Evolutionary conservation across 2,797 vertebrate species (phyloP), one percentile per base, ranked within the genome.

Genomic region (Bovichtus variegatus): DNA sequence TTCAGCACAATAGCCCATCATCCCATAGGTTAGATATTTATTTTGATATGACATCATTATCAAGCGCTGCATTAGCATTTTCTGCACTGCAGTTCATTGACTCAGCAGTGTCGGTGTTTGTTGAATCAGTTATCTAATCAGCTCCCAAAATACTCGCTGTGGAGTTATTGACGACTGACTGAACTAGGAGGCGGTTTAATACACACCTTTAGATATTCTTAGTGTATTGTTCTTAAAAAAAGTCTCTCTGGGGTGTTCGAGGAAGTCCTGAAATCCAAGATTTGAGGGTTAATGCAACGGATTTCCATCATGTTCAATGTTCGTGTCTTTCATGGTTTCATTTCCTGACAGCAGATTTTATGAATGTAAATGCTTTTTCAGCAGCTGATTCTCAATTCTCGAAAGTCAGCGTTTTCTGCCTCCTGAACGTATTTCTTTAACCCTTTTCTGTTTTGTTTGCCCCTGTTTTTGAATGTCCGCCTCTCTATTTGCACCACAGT

Each of bases 71-170:
- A 57, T 81, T 83, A 36, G 27, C 60, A 58, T 73, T 62, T 51
- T 46, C 71, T 78, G 59, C 60, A 61, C 80, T 46, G 55, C 60
- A 62, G 82, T 74, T 78, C 53, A 68, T 2, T 75, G 70, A 79
- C 64, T 75, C 65, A 69, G 54, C 63, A 67, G 27, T 47, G 41
- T 54, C 10, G 16, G 15, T 60, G 53, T 71, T 81, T 23, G 50
- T 64, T 71, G 31, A 85, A 77, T 74, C 66, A 60, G 58, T 66
- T 87, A 23, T 51, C 36, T 25, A 79, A 68, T 87, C 78, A 67
- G 5, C 66, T 85, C n/a, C 60, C 27, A 62, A 71, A 66, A 73
- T 74, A 72, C 43, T 69, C 40, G 18, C 55, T 41, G 40, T 6
- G 25, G 34, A 71, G 21, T 84, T 86, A 85, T 25, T 88, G 72